phyloP scores from a whole-genome alignment of 2,888 invertebrate genomes.

The Eilema griseolum region DNA sequence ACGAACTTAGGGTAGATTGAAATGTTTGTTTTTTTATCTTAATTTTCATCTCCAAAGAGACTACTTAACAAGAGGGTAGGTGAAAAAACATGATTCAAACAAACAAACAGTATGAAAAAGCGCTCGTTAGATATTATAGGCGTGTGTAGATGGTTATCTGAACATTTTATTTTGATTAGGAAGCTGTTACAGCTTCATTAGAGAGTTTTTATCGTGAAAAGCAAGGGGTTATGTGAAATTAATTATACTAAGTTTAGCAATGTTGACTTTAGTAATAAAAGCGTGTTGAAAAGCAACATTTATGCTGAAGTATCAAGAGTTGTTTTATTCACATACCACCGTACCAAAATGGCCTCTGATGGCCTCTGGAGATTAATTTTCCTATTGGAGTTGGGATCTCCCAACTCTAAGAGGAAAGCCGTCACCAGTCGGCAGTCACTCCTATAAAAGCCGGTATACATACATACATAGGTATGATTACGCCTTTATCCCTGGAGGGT shows the following conservation, averaged over 20 bases:
- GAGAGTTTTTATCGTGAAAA: not conserved
- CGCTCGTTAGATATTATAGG: slow-evolving; percentile 13
- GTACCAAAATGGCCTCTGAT: no score
- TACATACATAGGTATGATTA: no score
- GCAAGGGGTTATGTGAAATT: not conserved
- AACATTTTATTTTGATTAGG: not conserved
- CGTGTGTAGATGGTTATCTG: slow-evolving; percentile 10
- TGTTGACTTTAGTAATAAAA: not conserved
- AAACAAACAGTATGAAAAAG: slow-evolving; percentile 8
- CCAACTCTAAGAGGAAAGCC: no score
- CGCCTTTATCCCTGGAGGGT: no score
- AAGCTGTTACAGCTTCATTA: not conserved
- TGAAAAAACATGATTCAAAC: slow-evolving; percentile 12
- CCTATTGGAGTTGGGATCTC: no score
- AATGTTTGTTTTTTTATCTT: slow-evolving; percentile 52
- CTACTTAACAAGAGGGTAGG: slow-evolving; percentile 17
- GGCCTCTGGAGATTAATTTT: no score
- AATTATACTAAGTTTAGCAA: not conserved
- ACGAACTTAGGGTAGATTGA: slow-evolving; percentile 60
- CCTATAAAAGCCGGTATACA: no score
- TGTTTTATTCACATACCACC: no score
- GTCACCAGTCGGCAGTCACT: no score
- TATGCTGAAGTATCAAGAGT: no score
- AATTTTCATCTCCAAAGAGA: slow-evolving; percentile 47
- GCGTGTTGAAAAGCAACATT: no score